A percentile compares a stretch with the other conserved stretches of the same genome.
These are phyloP conservation scores for Ivindomyrus marchei DNA, from an alignment of 2,113 vertebrate genomes.

Conservation along the genomic window DNA sequence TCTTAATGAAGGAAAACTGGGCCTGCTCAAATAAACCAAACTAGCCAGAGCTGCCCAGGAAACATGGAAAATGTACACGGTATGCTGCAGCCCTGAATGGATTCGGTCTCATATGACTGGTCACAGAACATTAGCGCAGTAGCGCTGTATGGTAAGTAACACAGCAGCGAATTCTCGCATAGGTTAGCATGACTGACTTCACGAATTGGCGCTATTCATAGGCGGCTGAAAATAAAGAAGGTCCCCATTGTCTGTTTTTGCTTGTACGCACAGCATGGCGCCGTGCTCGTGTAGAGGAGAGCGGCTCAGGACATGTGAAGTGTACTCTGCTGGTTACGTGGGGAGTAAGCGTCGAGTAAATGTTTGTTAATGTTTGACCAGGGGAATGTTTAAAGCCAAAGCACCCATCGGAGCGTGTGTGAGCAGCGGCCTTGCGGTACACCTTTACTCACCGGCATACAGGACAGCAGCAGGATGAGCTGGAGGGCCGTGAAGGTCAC, in stretches of 20 bases:
- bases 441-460: not conserved
- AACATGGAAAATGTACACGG: slow-evolving; percentile 1
- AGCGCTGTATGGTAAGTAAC: not conserved
- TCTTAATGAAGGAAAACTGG: not conserved
- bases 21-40: not conserved
- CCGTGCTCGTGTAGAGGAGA: not conserved
- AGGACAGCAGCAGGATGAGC: not conserved
- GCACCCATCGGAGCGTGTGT: not conserved
- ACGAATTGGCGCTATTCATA: not conserved
- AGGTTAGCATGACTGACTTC: not conserved
- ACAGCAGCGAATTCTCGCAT: not conserved
- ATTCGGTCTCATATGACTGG: not conserved
- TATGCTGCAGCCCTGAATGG: not conserved
- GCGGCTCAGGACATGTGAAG: not conserved
- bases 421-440: not conserved
- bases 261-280: not conserved
- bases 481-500: not conserved
- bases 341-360: not conserved
- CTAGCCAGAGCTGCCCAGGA: not conserved
- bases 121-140: not conserved
- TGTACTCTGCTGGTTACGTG: not conserved
- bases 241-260: not conserved
- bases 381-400: not conserved
- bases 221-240: not conserved
- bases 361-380: slow-evolving; percentile 11